Evolutionary conservation across 2,113 vertebrate species (phyloP).

Genomic region (Ciconia stormi): DNA sequence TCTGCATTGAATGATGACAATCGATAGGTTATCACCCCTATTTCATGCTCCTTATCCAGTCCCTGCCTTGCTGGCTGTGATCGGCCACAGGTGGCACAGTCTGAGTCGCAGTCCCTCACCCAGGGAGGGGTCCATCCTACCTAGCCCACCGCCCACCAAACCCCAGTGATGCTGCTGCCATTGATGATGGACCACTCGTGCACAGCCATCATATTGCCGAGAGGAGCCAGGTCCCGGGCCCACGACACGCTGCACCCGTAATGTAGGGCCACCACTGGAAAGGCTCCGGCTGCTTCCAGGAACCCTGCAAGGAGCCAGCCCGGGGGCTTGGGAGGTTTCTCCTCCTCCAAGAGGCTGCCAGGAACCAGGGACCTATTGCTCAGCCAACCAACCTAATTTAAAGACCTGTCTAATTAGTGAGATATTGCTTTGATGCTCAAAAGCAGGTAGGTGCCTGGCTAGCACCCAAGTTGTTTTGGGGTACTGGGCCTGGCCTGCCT

Average conservation of each 20-base stretch:
- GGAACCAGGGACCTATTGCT: background rate
- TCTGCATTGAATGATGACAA: background rate
- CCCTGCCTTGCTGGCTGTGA: accelerated
- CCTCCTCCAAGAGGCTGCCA: background rate
- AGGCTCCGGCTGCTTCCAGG: background rate
- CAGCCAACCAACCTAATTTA: background rate
- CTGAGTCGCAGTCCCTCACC: accelerated
- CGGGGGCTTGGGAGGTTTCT: background rate
- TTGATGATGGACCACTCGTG: accelerated
- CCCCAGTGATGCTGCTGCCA: background rate
- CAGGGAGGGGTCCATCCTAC: background rate
- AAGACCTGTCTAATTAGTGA: background rate
- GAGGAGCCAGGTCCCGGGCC: background rate
- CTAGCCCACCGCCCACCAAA: no score
- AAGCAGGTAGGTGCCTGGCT: background rate
- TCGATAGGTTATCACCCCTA: background rate
- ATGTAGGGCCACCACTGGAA: background rate
- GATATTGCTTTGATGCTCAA: background rate
- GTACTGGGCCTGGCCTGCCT: background rate
- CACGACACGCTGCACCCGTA: accelerated
- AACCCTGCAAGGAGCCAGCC: background rate
- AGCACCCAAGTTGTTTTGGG: background rate
- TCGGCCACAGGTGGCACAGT: accelerated
- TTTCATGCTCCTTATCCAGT: background rate
- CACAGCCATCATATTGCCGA: accelerated